Base-by-base conservation (phyloP, 2,113 vertebrate genomes). In the Pleuronectes platessa region DNA sequence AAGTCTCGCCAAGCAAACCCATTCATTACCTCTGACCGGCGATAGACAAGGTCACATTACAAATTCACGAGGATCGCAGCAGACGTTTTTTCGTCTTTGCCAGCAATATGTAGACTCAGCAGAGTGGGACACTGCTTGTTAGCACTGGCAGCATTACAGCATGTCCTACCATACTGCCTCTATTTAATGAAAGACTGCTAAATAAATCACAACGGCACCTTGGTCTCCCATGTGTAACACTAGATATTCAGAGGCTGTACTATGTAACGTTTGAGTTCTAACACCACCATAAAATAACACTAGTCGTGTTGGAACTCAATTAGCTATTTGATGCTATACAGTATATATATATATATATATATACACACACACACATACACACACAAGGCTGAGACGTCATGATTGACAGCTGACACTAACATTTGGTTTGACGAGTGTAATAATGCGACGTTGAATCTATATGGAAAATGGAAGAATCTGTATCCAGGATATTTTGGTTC, bases 21-120 rank as follows among this genome's bases (percentile, higher is more conserved):
- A 75, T 86, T 82, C 62, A 84, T 85, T 90, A 86, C 71, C 56
- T 67, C 61, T 13, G 11, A 75, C 71, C 72, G 40, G 56, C 56
- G 66, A 71, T 23, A 75, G 80, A 86, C 87, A 82, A 88, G 81
- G 88, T 86, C 83, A 80, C 45, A 66, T 87, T 79, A 74, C 37
- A 74, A 24, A 87, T 75, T 80, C 69, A 69, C 40, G 10, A 5
- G 59, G 53, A 45, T 20, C 64, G 78, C 60, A 62, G 55, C 18
- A 61, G 6, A 35, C 12, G 2, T 42, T 49, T 65, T 31, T 53
- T 79, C 68, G 68, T 63, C 65, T 65, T 21, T 68, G 60, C 87
- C 76, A 84, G 81, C 72, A 80, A 53, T 31, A 15, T 74, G 76
- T 75, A 59, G 40, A 42, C 62, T 74, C 59, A 7, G 47, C 47